Evolutionary conservation across 2,797 vertebrate species (phyloP).

Genomic region (Tokudaia muenninki): DNA sequence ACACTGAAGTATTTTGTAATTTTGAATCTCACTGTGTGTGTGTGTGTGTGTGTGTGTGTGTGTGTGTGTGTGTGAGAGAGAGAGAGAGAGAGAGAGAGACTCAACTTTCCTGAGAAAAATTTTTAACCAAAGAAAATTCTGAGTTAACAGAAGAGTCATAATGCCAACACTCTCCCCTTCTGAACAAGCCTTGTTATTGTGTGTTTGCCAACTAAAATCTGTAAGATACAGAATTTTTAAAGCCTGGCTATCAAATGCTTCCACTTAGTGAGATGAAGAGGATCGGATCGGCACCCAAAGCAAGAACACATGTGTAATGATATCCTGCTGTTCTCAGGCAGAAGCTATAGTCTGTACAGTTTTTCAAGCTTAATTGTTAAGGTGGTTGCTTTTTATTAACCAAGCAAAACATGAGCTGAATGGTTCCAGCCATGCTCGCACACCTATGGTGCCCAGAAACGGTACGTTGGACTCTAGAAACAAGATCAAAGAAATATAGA

Average conservation of each 20-base stretch:
- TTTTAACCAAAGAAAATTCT: conserved; percentile 55
- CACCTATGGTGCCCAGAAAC: background rate
- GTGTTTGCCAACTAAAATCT: conserved; percentile 26
- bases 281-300: background rate
- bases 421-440: background rate
- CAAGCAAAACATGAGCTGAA: background rate
- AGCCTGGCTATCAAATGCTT: background rate
- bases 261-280: background rate
- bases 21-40: background rate
- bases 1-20: conserved; percentile 44
- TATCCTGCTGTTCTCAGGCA: background rate
- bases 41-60: no score
- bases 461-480: background rate
- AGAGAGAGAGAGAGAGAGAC: background rate
- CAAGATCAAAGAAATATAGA: background rate
- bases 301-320: background rate
- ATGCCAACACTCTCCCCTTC: background rate
- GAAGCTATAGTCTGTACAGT: background rate
- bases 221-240: conserved; percentile 2
- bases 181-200: background rate
- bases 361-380: conserved; percentile 31
- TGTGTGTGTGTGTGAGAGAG: no score
- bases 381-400: background rate
- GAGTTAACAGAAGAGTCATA: background rate
- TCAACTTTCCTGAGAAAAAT: conserved; percentile 1